These are phyloP conservation scores for Falco rusticolus DNA, from an alignment of 2,797 vertebrate species.

Conservation along the genomic window DNA sequence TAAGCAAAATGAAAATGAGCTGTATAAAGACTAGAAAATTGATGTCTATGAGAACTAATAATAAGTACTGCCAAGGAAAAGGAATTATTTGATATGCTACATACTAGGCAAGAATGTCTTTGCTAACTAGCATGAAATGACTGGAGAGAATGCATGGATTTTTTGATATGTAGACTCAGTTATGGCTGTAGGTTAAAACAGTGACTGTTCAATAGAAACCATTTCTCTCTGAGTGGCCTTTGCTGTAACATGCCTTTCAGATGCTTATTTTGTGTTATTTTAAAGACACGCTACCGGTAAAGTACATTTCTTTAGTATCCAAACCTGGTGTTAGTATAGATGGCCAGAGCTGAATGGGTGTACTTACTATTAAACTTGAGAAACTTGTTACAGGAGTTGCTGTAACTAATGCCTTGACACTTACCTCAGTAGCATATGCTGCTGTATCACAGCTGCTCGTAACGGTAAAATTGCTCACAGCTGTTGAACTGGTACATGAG, in stretches of 20 bases:
- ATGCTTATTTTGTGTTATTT: neutral
- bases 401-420: neutral
- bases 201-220: neutral
- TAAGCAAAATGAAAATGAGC: constrained; percentile 45
- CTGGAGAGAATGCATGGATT: neutral
- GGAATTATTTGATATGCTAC: constrained; percentile 8
- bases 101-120: neutral
- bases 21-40: constrained; percentile 38
- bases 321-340: neutral
- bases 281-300: neutral
- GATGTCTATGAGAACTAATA: constrained; percentile 34
- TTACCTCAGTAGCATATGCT: rapidly evolving
- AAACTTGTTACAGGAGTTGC: neutral
- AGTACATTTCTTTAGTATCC: neutral
- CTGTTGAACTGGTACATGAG: neutral
- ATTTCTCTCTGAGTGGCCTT: constrained; percentile 3
- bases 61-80: neutral
- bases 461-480: neutral
- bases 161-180: constrained; percentile 5
- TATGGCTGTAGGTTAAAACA: neutral
- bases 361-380: neutral
- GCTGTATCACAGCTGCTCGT: neutral
- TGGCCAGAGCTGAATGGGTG: neutral
- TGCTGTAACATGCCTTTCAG: neutral
- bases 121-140: constrained; percentile 27